A percentile compares a stretch with the other conserved stretches of the same genome.
phyloP scores from a whole-genome alignment of 2,113 vertebrate genomes.

The Furnarius figulus region DNA sequence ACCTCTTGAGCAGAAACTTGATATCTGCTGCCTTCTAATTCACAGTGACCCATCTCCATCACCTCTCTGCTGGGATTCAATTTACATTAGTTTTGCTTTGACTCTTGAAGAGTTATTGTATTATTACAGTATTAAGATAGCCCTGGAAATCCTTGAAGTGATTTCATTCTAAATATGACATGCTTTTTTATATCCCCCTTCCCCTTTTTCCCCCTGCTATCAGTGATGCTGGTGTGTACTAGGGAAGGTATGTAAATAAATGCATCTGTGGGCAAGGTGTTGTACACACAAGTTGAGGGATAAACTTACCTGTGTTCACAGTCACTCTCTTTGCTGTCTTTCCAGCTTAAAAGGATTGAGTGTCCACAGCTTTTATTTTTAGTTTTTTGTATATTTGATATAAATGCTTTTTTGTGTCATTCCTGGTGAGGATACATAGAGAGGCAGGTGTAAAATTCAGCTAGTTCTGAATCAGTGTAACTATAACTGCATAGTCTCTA shows the following conservation, averaged over 20 bases:
- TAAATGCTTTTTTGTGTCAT: not conserved
- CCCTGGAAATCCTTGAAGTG: not conserved
- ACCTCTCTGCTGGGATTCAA: not conserved
- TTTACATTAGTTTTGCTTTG: not conserved
- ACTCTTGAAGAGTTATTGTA: rapidly evolving
- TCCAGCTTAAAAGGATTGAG: not conserved
- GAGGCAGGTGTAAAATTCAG: not conserved
- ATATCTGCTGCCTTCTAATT: not conserved
- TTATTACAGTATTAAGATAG: not conserved
- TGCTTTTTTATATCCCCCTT: not conserved
- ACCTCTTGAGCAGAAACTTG: not conserved
- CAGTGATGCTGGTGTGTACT: not conserved
- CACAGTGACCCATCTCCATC: not conserved
- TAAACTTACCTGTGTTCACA: not conserved
- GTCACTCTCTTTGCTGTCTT: not conserved
- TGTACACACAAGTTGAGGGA: not conserved
- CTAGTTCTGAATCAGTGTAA: not conserved
- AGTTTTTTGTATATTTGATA: not conserved
- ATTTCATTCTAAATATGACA: not conserved
- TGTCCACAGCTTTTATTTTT: not conserved
- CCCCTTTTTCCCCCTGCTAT: rapidly evolving
- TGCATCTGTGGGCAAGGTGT: not conserved
- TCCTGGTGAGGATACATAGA: not conserved
- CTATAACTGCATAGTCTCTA: not conserved
- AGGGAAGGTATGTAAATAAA: not conserved